Conservation (phyloP, 2,888 invertebrate species). For the Habrosyne pyritoides region DNA sequence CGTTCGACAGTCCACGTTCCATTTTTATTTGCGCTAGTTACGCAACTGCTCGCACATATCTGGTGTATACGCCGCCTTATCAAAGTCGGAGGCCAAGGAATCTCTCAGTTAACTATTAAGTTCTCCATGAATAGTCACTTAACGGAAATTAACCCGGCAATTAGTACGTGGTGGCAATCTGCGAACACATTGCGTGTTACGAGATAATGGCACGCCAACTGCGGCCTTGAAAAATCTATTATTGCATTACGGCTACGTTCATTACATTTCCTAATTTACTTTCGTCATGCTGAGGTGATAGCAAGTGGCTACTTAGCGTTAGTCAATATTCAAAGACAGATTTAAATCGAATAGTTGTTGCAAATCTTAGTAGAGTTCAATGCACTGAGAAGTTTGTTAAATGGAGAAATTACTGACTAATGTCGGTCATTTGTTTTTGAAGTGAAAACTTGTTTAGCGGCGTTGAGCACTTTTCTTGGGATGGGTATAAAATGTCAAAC, state of each 20-base stretch:
- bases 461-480: no score
- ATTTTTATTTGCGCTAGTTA: no score
- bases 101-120: no score
- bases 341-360: conserved; percentile 8
- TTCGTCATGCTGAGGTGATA: not conserved
- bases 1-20: no score
- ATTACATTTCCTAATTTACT: conserved; percentile 12
- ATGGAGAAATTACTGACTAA: no score
- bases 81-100: no score
- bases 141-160: conserved; percentile 1
- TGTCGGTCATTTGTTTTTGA: no score
- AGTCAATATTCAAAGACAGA: not conserved
- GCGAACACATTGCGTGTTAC: conserved; percentile 9
- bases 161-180: not conserved
- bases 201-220: conserved; percentile 9
- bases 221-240: conserved; percentile 13
- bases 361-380: not conserved
- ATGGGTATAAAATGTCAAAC: no score
- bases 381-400: not conserved
- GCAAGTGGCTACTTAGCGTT: not conserved
- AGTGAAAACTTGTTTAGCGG: no score
- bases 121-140: not conserved
- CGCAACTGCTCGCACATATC: no score
- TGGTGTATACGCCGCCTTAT: no score
- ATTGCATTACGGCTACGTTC: conserved; percentile 3